A percentile compares a stretch with the other conserved stretches of the same genome.
Evolutionary conservation across 1,140 invertebrate genomes (phyloP).

Genomic region (Galleria mellonella): DNA sequence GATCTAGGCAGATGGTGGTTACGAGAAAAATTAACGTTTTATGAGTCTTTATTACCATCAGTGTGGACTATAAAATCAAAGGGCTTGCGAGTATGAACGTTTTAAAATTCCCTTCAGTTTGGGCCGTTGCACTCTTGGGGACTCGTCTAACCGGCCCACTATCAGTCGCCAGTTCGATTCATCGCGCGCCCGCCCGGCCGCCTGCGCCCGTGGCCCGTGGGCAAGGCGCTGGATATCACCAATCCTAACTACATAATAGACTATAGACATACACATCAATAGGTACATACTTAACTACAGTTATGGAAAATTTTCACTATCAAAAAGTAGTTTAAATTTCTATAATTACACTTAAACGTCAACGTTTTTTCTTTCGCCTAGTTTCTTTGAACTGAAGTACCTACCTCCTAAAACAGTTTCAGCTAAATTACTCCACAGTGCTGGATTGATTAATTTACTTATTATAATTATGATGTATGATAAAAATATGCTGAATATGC

Average conservation of each 20-base stretch:
- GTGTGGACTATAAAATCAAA: conserved; percentile 58
- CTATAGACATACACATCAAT: conserved; percentile 15
- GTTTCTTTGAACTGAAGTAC: too few relatives aligned
- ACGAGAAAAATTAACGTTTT: background rate
- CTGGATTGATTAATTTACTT: too few relatives aligned
- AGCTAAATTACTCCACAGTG: too few relatives aligned
- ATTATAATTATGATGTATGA: too few relatives aligned
- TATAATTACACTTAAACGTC: too few relatives aligned
- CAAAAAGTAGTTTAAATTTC: too few relatives aligned
- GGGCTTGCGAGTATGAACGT: conserved; percentile 55
- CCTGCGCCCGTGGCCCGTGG: conserved; percentile 37
- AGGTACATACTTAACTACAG: too few relatives aligned
- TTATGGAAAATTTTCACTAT: too few relatives aligned
- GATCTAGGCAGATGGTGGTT: background rate
- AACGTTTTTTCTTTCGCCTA: too few relatives aligned
- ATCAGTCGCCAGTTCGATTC: conserved; percentile 65
- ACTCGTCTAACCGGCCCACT: conserved; percentile 70
- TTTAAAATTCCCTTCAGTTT: conserved; percentile 69
- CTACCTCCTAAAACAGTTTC: too few relatives aligned
- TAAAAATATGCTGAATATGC: too few relatives aligned
- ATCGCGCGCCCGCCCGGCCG: conserved; percentile 44
- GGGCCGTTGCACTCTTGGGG: conserved; percentile 65
- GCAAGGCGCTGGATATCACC: conserved; percentile 53
- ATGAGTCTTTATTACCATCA: conserved; percentile 6
- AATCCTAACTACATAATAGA: conserved; percentile 47